phyloP scores from a whole-genome alignment of 1,140 invertebrate species.

The Lasioglossum baleicum region DNA sequence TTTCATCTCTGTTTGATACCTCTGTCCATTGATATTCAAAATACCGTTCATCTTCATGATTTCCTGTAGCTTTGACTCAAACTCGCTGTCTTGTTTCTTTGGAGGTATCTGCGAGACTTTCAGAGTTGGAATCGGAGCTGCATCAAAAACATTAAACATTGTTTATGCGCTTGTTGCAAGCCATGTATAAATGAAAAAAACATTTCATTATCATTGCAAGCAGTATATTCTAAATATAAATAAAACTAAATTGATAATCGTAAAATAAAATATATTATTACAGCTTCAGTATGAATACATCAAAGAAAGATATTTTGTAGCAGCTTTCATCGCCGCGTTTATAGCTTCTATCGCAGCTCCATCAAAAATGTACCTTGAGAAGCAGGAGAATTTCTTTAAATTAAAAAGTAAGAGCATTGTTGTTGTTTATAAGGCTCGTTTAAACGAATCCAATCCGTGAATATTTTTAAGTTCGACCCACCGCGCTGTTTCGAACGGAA shows the following conservation, averaged over 20 bases:
- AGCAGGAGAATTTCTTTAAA: neutral
- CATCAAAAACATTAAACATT: conserved; percentile 2
- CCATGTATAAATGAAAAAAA: neutral
- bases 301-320: no score
- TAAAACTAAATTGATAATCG: neutral
- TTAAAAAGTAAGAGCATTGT: conserved; percentile 12
- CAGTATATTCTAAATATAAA: neutral
- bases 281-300: neutral
- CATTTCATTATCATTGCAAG: neutral
- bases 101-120: conserved; percentile 79
- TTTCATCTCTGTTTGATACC: conserved; percentile 91
- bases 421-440: conserved; percentile 30
- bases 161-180: neutral
- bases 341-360: no score
- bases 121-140: conserved; percentile 37
- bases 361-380: neutral
- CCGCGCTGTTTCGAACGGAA: neutral
- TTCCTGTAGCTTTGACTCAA: conserved; percentile 87
- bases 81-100: conserved; percentile 82
- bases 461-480: neutral
- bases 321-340: no score
- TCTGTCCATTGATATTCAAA: conserved; percentile 88
- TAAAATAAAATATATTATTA: neutral
- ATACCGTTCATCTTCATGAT: conserved; percentile 92
- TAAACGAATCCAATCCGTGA: conserved; percentile 5